Base-by-base conservation (phyloP, 2,797 vertebrate species). In the Lycodopsis pacificus region DNA sequence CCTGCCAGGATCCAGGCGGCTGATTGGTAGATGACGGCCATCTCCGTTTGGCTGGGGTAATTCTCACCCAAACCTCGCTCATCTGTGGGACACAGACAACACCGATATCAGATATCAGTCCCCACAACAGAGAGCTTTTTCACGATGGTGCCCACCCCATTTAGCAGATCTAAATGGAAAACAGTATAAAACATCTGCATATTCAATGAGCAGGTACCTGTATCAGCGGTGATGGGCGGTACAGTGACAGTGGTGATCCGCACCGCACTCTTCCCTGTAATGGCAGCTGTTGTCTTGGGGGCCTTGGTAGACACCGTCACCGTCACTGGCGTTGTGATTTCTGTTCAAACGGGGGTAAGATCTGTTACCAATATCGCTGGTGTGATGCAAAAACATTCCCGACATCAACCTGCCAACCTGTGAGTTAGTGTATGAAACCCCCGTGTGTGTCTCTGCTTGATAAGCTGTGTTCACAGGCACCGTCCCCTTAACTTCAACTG, bases 1-100 rank as follows among this genome's bases (percentile, higher is more conserved):
- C 94, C 94, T 1, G 95, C 95, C 73, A 96, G 90, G 79, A 96
- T 95, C 96, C 96, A 96, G 71, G 95, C 96, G 1, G 94, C 95
- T 7, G 95, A 96, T 71, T 96, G 96, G 93, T 96, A 96, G 86
- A 96, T 92, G 75, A 95, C 74, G n/a, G 94, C 93, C 92, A 95
- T 94, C 85, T 96, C 94, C 0, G 88, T 91, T 40, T 95, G 94
- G 70, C 81, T 94, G 69, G 94, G 94, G 76, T 89, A 86, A 13
- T 89, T 92, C 49, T 93, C 90, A 13, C 76, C 79, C 67, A 83
- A 75, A 58, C 34, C 62, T 63, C 87, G 82, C 34, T 86, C 91
- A 54, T 92, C 95, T 96, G 81, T 34, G 51, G 57, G n/a, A 80
- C 27, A 77, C 17, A 73, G 32, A 85, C 42, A 72, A n/a, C 14